Percentiles rank a stretch among this genome's conserved stretches.
Evolutionary conservation across 2,113 vertebrate species (phyloP).

Genomic region (Origma solitaria): DNA sequence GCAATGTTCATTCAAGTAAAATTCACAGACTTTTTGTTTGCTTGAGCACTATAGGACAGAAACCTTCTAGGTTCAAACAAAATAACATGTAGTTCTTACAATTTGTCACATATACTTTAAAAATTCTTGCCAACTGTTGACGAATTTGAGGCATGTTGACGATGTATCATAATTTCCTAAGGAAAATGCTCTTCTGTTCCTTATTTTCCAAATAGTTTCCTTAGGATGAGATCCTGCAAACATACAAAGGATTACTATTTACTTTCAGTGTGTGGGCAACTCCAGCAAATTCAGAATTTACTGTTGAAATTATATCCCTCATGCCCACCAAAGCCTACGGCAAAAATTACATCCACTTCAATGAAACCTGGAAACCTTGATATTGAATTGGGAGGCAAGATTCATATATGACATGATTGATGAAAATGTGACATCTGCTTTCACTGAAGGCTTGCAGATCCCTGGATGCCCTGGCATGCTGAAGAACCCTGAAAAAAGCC

Average conservation of each 20-base stretch:
- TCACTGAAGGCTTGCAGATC: background rate
- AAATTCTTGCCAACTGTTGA: background rate
- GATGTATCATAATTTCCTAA: background rate
- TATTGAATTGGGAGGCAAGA: background rate
- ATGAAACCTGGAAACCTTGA: background rate
- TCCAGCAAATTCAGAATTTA: background rate
- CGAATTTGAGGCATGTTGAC: background rate
- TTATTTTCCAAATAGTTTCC: background rate
- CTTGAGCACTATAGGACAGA: slow-evolving; percentile 1
- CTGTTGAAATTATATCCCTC: background rate
- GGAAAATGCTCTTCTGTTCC: background rate
- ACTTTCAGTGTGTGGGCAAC: fast-evolving
- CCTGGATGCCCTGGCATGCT: background rate
- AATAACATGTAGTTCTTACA: background rate
- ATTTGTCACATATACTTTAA: background rate
- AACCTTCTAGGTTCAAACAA: background rate
- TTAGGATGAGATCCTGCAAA: background rate
- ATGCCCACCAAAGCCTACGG: background rate
- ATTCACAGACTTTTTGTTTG: slow-evolving; percentile 39
- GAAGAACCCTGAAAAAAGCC: background rate
- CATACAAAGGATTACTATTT: background rate
- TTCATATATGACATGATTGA: background rate
- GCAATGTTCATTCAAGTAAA: slow-evolving; percentile 38
- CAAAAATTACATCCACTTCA: background rate
- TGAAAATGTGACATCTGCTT: background rate